Percentiles rank a stretch among this genome's conserved stretches.
These are phyloP conservation scores for Penelope pileata DNA, from an alignment of 2,113 vertebrate genomes.

Conservation along the genomic window DNA sequence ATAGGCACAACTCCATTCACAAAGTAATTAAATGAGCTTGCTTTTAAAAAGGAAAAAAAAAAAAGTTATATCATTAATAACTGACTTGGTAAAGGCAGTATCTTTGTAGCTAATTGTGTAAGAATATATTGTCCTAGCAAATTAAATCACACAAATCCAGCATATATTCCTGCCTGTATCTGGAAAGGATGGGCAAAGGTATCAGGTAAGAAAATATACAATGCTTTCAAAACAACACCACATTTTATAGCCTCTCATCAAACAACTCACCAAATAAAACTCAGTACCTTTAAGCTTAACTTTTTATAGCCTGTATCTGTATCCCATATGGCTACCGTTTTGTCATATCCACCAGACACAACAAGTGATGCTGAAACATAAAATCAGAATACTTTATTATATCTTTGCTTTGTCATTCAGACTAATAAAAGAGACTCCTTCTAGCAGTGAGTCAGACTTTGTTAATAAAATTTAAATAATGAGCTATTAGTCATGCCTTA, in stretches of 20 bases:
- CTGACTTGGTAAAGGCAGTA: background rate
- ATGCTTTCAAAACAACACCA: background rate
- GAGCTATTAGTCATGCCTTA: background rate
- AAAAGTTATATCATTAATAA: background rate
- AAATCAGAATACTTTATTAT: background rate
- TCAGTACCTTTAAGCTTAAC: conserved; percentile 77
- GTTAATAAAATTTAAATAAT: background rate
- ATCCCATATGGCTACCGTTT: conserved; percentile 78
- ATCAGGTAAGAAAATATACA: background rate
- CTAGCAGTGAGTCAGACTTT: background rate
- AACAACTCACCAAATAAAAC: background rate
- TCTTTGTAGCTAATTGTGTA: background rate
- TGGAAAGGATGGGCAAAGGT: background rate
- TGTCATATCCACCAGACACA: conserved; percentile 81
- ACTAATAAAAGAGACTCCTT: background rate
- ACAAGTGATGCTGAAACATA: conserved; percentile 74
- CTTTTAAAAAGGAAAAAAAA: background rate
- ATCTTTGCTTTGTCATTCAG: background rate
- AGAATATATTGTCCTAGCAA: background rate
- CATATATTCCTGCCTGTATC: background rate
- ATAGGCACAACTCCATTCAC: background rate
- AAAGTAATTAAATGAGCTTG: background rate
- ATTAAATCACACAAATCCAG: background rate
- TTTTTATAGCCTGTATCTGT: conserved; percentile 68
- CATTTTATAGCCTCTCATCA: background rate